Conservation (phyloP, 2,888 invertebrate genomes). For the Calliopum simillimum region DNA sequence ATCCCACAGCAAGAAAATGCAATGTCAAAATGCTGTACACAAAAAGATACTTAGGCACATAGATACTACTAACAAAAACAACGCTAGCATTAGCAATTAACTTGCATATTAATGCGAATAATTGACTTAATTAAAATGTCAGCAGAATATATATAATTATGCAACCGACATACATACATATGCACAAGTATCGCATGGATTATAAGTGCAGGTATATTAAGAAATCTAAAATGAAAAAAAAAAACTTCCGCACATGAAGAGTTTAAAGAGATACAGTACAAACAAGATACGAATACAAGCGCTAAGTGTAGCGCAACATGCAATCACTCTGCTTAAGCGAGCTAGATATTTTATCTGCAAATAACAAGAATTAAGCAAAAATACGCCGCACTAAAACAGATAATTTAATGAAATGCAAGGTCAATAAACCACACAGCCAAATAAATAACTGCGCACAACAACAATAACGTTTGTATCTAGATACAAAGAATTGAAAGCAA, state of each 20-base stretch:
- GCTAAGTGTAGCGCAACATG: conserved; percentile 18
- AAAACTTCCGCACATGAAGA: conserved; percentile 6
- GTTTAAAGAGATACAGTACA: not conserved
- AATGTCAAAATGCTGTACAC: conserved; percentile 31
- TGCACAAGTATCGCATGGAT: not conserved
- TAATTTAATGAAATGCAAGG: conserved; percentile 28
- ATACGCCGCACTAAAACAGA: not conserved
- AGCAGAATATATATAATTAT: not conserved
- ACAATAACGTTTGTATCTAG: not conserved
- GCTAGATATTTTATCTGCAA: not conserved
- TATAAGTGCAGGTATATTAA: too few relatives aligned
- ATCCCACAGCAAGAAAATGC: conserved; percentile 18
- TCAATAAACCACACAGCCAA: conserved; percentile 35
- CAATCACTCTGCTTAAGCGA: conserved; percentile 1
- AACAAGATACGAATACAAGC: not conserved
- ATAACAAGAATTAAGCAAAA: not conserved
- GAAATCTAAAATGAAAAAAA: too few relatives aligned
- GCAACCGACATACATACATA: not conserved
- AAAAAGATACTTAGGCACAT: conserved; percentile 27
- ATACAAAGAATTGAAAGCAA: not conserved
- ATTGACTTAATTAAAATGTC: conserved; percentile 28
- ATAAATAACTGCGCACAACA: conserved; percentile 3
- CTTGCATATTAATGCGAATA: conserved; percentile 21
- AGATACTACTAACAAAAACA: too few relatives aligned
- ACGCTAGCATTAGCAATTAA: conserved; percentile 15